Evolutionary conservation across 1,140 invertebrate species (phyloP), one percentile per base, ranked within the genome.

Genomic region (Homalodisca vitripennis): DNA sequence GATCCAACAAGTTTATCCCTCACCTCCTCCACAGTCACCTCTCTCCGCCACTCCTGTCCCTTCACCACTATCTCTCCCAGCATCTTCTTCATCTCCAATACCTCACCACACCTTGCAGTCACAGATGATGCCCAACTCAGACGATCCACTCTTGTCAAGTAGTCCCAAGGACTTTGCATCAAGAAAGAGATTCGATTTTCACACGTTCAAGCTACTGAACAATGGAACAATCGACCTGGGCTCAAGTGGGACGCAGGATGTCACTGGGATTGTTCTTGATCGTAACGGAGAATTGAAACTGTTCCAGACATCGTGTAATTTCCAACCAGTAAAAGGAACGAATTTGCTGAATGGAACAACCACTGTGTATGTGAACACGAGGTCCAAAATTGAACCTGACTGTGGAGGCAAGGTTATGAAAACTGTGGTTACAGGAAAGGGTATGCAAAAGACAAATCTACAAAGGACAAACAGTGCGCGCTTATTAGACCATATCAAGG

Each of bases 81-180:
- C 82, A 2, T 81, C 82, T n/a, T 83, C 84, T 1, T 80, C 84
- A 13, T 85, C 84, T 0, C 84, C 84, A 0, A 80, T 84, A 32
- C 81, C 85, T 0, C 82, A 85, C 74, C 81, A 84, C 66, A 80
- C 82, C 0, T 76, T 89, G 1, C 87, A 89, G 74, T 88, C 84
- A 41, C 88, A 89, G 75, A 90, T 91, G 89, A 91, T 93, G 89
- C 86, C 91, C 6, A 93, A 92, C 76, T 93, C 91, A 0, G 91
- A 93, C 73, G 92, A 93, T 78, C 92, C 92, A 0, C 75, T 93
- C 0, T 76, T 93, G 20, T 93, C 91, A 0, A 92, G 91, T 20
- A 92, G 88, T 71, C 90, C 91, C 0, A 87, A 91, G 68, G 91
- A 93, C 73, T 92, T 92, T 77, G 84, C 85, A 0, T 82, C 84